Base-by-base conservation (phyloP, 92 coral and sea anemone genomes). In the Epizoanthus ramosus region DNA sequence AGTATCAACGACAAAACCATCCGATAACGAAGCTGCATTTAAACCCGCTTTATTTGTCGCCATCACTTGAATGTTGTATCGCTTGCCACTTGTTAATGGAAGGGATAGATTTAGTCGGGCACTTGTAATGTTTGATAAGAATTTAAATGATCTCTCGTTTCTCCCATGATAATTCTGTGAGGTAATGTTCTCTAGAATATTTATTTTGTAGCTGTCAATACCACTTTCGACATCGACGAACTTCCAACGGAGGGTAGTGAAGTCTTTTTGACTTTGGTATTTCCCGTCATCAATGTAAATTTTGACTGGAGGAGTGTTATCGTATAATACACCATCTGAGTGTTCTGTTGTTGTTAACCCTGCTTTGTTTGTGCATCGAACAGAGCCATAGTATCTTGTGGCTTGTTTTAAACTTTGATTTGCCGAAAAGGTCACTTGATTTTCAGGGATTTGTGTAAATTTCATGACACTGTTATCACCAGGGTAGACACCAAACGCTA, bases 401-500 rank as follows among this genome's bases (percentile, higher is more conserved):
- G 94, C 92, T 57, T 73, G 85, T 28, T 41, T 69, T 19, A 94
- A 86, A 57, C 57, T 47, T 3, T 58, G 33, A 45, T 50, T 21
- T 47, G 73, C 13, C 0, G 68, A 70, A 57, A 63, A 89, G 18
- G 83, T 68, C 6, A 86, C 85, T 66, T 87, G 91, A 37, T 71
- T 58, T 16, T 71, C 81, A 33, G 90, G 69, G n/a, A 92, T 63
- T 16, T 19, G 52, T 19, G 88, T 91, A 43, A 83, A 92, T 54
- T 76, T 73, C 75, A 89, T 85, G 16, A 90, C 70, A 68, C 88
- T 88, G 25, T 66, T 24, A 6, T 76, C 68, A 16, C 98, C 98
- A 43, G 98, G 98, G 65, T 94, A 92, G 10, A 89, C 77, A 2
- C 98, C 95, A 79, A 92, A 92, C 17, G 89, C 94, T 5, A 94